Evolutionary conservation across 2,888 invertebrate genomes (phyloP).

Genomic region (Odontocolon sp.): DNA sequence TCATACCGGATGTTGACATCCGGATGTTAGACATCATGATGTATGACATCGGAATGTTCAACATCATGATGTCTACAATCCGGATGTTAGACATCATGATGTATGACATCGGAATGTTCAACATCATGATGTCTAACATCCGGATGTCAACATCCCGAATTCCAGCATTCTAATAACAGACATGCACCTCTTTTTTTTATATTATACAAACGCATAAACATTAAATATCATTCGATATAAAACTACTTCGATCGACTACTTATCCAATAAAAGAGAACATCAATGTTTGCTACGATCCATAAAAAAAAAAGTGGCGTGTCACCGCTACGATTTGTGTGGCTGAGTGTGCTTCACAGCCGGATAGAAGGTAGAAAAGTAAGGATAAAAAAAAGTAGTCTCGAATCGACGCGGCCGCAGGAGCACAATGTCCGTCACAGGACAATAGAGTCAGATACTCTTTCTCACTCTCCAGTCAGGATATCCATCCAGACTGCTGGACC

Average conservation of each 20-base stretch:
- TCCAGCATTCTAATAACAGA: no score
- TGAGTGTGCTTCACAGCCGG: constrained; percentile 39
- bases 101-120: no score
- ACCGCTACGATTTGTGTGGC: constrained; percentile 29
- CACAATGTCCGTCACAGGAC: constrained; percentile 72
- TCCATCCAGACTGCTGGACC: constrained; percentile 16
- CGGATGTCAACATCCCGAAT: no score
- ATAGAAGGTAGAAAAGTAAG: constrained; percentile 44
- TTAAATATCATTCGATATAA: constrained; percentile 46
- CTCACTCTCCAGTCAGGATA: constrained; percentile 24
- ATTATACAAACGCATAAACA: no score
- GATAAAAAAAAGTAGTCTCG: constrained; percentile 14
- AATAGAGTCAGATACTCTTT: constrained; percentile 64
- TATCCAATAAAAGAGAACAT: constrained; percentile 50
- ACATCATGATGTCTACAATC: no score
- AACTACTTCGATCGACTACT: constrained; percentile 43
- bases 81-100: no score
- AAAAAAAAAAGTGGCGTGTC: constrained; percentile 54
- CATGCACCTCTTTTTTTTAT: no score
- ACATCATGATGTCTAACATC: no score
- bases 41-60: no score
- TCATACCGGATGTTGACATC: no score
- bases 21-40: no score
- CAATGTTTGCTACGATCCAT: constrained; percentile 41
- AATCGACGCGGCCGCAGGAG: constrained; percentile 40